Percentiles rank a stretch among this genome's conserved stretches.
Evolutionary conservation across 2,888 invertebrate species (phyloP).

Genomic region (Congeria kusceri): DNA sequence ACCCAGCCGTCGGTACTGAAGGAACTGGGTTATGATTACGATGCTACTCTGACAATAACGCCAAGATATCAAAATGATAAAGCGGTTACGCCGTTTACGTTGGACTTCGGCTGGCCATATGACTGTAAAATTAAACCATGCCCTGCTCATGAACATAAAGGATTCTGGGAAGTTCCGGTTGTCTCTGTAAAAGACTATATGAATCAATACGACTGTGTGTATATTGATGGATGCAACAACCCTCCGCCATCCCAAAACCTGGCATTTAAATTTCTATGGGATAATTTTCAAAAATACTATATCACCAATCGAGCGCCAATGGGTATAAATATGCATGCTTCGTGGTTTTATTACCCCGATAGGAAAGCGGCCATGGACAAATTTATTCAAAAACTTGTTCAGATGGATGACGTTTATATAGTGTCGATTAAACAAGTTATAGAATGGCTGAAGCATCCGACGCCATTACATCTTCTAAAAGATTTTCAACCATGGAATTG

Average conservation of each 20-base stretch:
- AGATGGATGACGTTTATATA: constrained; percentile 80
- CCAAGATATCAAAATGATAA: constrained; percentile 50
- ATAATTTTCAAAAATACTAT: constrained; percentile 92
- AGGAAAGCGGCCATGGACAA: constrained; percentile 79
- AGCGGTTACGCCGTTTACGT: constrained; percentile 91
- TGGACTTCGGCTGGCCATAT: constrained; percentile 88
- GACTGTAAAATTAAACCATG: constrained; percentile 81
- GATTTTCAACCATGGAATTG: constrained; percentile 78
- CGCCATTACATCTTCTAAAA: constrained; percentile 66
- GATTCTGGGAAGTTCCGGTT: constrained; percentile 90
- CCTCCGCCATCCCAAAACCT: constrained; percentile 76
- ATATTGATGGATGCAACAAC: constrained; percentile 79
- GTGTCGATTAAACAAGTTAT: constrained; percentile 76
- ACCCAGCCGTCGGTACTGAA: constrained; percentile 66
- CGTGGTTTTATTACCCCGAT: constrained; percentile 86
- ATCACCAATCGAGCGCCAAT: constrained; percentile 90
- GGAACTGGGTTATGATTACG: constrained; percentile 74
- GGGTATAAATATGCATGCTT: constrained; percentile 93
- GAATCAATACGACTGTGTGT: constrained; percentile 78
- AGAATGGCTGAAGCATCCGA: constrained; percentile 79
- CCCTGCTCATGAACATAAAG: constrained; percentile 84
- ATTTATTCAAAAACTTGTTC: constrained; percentile 75
- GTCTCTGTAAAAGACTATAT: constrained; percentile 78
- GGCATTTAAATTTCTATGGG: constrained; percentile 87
- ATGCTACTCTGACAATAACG: constrained; percentile 77